phyloP scores from a whole-genome alignment of 1,140 invertebrate species.

The Apis cerana region DNA sequence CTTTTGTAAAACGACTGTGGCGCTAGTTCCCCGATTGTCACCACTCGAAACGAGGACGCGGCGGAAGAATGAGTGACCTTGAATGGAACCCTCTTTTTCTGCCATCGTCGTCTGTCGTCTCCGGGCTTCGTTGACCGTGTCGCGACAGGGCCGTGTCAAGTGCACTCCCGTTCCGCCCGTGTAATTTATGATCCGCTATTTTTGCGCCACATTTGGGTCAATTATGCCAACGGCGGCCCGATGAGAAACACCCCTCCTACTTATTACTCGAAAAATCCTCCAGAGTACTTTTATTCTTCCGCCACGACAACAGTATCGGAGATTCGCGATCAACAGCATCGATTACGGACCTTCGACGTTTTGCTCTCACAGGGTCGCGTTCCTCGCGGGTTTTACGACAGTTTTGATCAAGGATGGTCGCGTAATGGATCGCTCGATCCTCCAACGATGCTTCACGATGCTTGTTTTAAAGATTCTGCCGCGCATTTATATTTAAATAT shows the following conservation, averaged over 20 bases:
- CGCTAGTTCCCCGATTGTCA: conserved; percentile 56
- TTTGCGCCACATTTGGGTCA: conserved; percentile 71
- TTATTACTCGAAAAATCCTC: neutral
- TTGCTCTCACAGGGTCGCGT: neutral
- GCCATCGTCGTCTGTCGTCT: conserved; percentile 34
- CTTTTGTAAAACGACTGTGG: neutral
- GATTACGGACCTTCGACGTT: conserved; percentile 18
- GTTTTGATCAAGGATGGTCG: neutral
- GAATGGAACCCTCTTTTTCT: conserved; percentile 53
- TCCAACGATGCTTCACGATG: neutral
- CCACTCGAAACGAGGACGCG: conserved; percentile 62
- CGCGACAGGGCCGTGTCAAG: conserved; percentile 64
- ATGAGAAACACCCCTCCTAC: conserved; percentile 11
- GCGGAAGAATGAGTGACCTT: conserved; percentile 63
- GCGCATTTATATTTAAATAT: neutral
- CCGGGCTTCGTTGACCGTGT: conserved; percentile 33
- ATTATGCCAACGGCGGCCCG: conserved; percentile 59
- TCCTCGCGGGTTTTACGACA: neutral
- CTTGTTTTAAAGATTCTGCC: no score
- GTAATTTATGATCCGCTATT: conserved; percentile 70
- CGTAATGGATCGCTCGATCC: neutral
- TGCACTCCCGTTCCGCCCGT: conserved; percentile 53
- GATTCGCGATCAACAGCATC: conserved; percentile 1
- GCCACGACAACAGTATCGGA: neutral
- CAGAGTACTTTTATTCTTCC: conserved; percentile 35